Base-by-base conservation (phyloP, 2,888 invertebrate genomes). In the Drosophila tripunctata region DNA sequence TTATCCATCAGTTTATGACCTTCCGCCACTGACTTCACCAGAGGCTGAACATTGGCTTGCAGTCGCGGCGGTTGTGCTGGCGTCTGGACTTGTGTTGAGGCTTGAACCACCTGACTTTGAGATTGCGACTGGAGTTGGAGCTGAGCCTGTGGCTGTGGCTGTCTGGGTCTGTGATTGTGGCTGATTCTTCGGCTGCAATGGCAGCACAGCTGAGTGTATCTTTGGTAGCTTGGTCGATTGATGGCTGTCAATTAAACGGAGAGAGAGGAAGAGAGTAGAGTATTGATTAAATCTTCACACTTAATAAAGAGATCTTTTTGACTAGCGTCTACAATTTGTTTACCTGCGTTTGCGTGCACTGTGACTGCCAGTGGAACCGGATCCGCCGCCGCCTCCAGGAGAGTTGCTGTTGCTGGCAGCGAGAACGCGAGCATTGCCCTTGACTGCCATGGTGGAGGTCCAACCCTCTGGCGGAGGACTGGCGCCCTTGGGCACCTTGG, bases 401-500 rank as follows among this genome's bases (percentile, higher is more conserved):
- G 58, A 41, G 15, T 66, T 72, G 10, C 75, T 54, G 52, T 65
- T 71, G 22, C 66, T 67, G 8, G 71, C 72, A 3, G 83, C 78
- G 15, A 89, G 36, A 0, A 87, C 84, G 1, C 88, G 87, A 2
- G 87, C 78, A 50, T 89, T 90, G 0, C 86, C 85, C 57, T 88
- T 89, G 0, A 90, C 75, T 0, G 93, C 92, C 55, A 84, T 83
- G 3, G 90, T 88, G 1, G 90, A 73, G 4, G 91, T 91, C 91
- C 91, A 91, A 14, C 89, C 91, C 50, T 90, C 90, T 44, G 70
- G 92, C 67, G 80, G 91, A 17, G 94, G 94, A 69, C 93, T 93
- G 65, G 92, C 93, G 0, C 93, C 94, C 75, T 94, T 94, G 0
- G 94, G 93, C 4, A 90, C 91, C 74, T 93, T 93, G 3, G 93